Percentiles rank a stretch among this genome's conserved stretches.
Conservation (phyloP, 2,888 invertebrate species). For the Oconnorella tubifera region DNA sequence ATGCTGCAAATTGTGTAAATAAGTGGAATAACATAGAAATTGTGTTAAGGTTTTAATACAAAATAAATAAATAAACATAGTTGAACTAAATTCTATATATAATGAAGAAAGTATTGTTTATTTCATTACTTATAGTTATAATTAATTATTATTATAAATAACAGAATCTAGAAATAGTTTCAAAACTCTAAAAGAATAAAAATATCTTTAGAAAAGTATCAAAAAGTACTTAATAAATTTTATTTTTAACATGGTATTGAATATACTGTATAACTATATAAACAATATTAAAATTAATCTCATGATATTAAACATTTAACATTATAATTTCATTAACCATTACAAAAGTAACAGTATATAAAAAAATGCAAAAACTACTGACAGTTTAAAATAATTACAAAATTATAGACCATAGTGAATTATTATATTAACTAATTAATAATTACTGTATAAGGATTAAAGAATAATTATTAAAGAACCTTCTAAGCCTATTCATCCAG, state of each 20-base stretch:
- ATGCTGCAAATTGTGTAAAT: no score
- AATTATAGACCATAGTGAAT: no score
- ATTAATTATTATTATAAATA: no score
- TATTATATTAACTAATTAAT: no score
- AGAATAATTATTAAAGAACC: no score
- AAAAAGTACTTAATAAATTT: neutral
- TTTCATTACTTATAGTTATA: neutral
- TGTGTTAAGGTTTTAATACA: neutral
- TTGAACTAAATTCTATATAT: neutral
- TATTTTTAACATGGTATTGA: neutral
- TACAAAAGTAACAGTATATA: neutral
- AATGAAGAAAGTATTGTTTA: neutral
- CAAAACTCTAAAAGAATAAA: no score
- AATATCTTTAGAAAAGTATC: no score
- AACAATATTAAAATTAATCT: neutral
- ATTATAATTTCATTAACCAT: neutral
- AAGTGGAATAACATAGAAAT: neutral
- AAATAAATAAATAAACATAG: neutral
- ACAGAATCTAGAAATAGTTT: no score
- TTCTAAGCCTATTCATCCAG: no score
- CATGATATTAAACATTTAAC: neutral
- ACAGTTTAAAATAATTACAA: no score
- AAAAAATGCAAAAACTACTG: neutral
- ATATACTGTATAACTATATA: neutral
- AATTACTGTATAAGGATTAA: no score